Evolutionary conservation across 2,113 vertebrate genomes (phyloP), one percentile per base, ranked within the genome.

Genomic region (Lophochroa leadbeateri): DNA sequence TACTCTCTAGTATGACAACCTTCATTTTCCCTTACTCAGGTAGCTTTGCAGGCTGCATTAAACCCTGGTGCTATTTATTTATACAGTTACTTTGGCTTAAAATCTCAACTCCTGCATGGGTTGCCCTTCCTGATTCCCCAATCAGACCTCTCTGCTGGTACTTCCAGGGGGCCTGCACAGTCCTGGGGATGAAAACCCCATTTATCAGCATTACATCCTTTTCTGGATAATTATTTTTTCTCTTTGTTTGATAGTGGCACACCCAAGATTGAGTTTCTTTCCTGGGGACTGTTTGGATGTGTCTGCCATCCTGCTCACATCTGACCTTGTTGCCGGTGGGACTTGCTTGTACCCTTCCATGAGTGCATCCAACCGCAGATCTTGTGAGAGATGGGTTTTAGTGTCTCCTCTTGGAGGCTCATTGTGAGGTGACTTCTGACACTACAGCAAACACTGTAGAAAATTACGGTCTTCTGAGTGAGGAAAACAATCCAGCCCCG

Each of bases 21-120:
- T 92, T 93, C 29, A 44, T 86, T 95, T 94, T 95, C 61, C 70
- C 44, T 81, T 90, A 88, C 82, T 91, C 61, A 69, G 91, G 88
- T 96, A 72, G 57, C 77, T 81, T 88, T 90, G 24, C 69, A 79
- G 81, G 41, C 69, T 81, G 23, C 29, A 58, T 15, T 75, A 82
- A 72, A 60, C 52, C 17, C 41, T 0, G 0, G 35, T 3, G 5
- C 33, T 93, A 41, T 87, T 96, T 94, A 74, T 94, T 95, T 77
- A 52, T 87, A 33, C n/a, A 82, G n/a, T 78, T 76, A 68, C n/a
- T 95, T 92, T 79, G 72, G 44, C 58, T 84, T 86, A 93, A 92
- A 92, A 70, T 82, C 49, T 23, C 35, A 75, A 23, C 43, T 57
- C 13, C 23, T 92, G 47, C 2, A 4, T 50, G 39, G 52, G 52